Percentiles rank a stretch among this genome's conserved stretches.
Conservation (phyloP, 2,888 invertebrate species). For the Epistrophe grossulariae region DNA sequence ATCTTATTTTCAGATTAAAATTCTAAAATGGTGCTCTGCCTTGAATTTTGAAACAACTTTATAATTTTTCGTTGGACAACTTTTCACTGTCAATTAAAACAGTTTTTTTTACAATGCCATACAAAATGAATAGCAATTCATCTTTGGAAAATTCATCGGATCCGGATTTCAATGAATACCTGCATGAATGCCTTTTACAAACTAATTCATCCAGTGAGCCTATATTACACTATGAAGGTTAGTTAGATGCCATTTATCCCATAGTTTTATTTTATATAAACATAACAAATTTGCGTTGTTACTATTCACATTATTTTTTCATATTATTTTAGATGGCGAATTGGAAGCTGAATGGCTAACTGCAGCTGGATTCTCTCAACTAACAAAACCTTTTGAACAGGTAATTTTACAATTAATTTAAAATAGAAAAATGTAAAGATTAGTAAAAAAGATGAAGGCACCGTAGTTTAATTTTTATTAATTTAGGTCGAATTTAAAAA, state of each 20-base stretch:
- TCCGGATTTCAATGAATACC: conserved; percentile 83
- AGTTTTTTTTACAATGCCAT: conserved; percentile 71
- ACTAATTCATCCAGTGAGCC: conserved; percentile 81
- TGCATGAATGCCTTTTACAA: conserved; percentile 82
- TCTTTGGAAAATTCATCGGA: conserved; percentile 82
- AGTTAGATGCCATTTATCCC: conserved; percentile 46
- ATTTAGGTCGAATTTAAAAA: too few species aligned
- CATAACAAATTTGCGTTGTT: too few species aligned
- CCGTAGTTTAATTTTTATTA: too few species aligned
- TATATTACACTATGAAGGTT: conserved; percentile 82
- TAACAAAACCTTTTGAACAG: conserved; percentile 84
- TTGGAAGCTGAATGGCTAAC: conserved; percentile 86
- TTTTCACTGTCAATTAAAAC: conserved; percentile 10
- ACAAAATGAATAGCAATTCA: conserved; percentile 80
- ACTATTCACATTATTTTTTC: conserved; percentile 67
- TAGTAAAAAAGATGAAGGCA: too few species aligned
- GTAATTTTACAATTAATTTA: conserved; percentile 76
- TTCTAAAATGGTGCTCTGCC: conserved; percentile 45
- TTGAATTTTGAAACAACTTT: conserved; percentile 27
- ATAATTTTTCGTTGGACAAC: not conserved
- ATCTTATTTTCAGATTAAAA: conserved; percentile 35
- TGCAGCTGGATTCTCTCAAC: conserved; percentile 85
- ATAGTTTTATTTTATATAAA: too few species aligned
- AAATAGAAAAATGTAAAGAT: too few species aligned
- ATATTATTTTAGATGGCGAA: conserved; percentile 85